Conservation (phyloP, 92 coral and sea anemone species). For the Scolanthus callimorphus region DNA sequence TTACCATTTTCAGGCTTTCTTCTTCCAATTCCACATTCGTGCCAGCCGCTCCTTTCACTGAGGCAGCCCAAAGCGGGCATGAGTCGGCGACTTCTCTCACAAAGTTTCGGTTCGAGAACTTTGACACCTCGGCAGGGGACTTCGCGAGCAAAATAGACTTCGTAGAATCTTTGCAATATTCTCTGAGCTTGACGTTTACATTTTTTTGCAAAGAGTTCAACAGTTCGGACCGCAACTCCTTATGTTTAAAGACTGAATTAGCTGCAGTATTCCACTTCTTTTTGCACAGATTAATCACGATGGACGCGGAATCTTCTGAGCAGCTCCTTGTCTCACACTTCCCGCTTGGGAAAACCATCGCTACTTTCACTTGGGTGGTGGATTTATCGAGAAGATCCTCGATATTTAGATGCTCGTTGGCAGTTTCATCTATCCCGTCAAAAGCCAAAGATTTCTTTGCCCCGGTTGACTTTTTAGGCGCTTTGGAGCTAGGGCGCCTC, state of each 20-base stretch:
- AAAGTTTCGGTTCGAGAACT: slow-evolving; percentile 26
- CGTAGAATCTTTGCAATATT: slow-evolving; percentile 13
- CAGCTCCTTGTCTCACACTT: slow-evolving; percentile 1
- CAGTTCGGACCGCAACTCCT: slow-evolving; percentile 5
- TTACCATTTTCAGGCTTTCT: neutral
- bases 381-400: neutral
- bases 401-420: neutral
- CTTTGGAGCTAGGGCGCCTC: neutral
- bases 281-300: slow-evolving; percentile 25
- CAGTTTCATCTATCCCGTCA: neutral
- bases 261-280: slow-evolving; percentile 42
- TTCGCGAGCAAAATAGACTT: slow-evolving; percentile 25
- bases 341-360: slow-evolving; percentile 20
- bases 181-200: slow-evolving; percentile 22
- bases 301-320: slow-evolving; percentile 13
- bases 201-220: slow-evolving; percentile 13
- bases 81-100: slow-evolving; percentile 19
- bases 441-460: slow-evolving; percentile 3
- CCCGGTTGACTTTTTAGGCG: neutral
- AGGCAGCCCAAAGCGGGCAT: slow-evolving; percentile 43
- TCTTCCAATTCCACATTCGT: neutral
- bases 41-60: slow-evolving; percentile 40
- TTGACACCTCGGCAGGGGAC: slow-evolving; percentile 31
- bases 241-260: slow-evolving; percentile 29
- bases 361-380: neutral